Evolutionary conservation across 2,888 invertebrate species (phyloP).

Genomic region (Volucella bombylans): DNA sequence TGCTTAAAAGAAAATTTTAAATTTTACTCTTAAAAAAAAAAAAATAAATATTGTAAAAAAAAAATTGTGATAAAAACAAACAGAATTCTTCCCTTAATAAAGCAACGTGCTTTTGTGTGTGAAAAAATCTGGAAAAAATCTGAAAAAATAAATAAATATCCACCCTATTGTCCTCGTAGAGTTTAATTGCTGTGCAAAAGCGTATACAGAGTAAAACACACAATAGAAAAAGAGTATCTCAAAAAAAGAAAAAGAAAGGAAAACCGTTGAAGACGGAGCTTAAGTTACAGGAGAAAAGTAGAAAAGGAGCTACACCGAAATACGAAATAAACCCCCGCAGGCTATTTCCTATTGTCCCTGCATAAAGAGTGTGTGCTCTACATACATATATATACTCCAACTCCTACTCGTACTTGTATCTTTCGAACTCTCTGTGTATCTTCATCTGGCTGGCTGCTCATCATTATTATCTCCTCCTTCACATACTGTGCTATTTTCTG

Average conservation of each 20-base stretch:
- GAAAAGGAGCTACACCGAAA: slow-evolving; percentile 62
- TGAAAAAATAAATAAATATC: slow-evolving; percentile 6
- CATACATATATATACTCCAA: slow-evolving; percentile 54
- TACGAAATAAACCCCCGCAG: slow-evolving; percentile 69
- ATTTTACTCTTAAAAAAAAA: neutral
- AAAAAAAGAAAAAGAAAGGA: too few relatives aligned
- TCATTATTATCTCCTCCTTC: slow-evolving; percentile 49
- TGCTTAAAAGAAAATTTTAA: slow-evolving; percentile 16
- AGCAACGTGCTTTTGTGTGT: slow-evolving; percentile 29
- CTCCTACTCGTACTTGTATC: slow-evolving; percentile 20
- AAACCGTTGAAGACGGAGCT: too few relatives aligned
- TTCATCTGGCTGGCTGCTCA: slow-evolving; percentile 46
- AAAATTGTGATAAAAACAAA: slow-evolving; percentile 17
- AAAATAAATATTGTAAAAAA: too few relatives aligned
- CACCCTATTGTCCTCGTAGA: slow-evolving; percentile 52
- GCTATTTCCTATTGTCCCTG: slow-evolving; percentile 67
- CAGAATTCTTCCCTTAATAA: slow-evolving; percentile 22
- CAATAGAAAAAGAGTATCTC: slow-evolving; percentile 41
- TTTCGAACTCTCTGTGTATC: slow-evolving; percentile 47
- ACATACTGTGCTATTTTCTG: slow-evolving; percentile 4
- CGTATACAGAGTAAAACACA: slow-evolving; percentile 55
- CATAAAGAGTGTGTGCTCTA: slow-evolving; percentile 50
- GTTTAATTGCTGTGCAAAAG: slow-evolving; percentile 64
- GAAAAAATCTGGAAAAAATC: neutral
- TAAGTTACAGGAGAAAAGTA: neutral